Conservation (phyloP, 2,113 vertebrate species). For the Macroglossus sobrinus region DNA sequence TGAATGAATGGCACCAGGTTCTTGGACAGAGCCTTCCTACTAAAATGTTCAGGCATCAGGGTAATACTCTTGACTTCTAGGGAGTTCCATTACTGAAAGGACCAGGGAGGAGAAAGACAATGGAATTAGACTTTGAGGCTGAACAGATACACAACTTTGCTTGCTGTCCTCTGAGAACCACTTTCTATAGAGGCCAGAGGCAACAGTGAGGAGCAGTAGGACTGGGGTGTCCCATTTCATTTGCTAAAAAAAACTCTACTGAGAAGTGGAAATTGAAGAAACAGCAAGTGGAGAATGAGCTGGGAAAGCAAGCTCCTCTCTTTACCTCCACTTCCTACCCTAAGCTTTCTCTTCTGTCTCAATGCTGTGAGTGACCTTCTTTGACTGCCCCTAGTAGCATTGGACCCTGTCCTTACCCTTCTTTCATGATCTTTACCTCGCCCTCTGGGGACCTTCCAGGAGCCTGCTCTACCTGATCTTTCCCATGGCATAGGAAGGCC, state of each 20-base stretch:
- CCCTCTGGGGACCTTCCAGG: neutral
- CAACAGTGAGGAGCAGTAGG: accelerated
- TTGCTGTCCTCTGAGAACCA: accelerated
- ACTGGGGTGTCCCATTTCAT: accelerated
- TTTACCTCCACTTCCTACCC: accelerated
- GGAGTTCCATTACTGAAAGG: neutral
- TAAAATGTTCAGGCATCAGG: neutral
- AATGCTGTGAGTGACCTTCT: neutral
- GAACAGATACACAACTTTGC: accelerated
- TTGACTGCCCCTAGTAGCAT: neutral
- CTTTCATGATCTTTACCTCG: neutral
- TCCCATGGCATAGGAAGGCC: neutral
- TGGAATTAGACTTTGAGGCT: neutral
- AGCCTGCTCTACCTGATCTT: neutral
- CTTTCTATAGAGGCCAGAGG: neutral
- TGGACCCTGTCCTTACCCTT: neutral
- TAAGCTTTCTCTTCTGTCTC: neutral
- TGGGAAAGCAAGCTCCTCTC: accelerated
- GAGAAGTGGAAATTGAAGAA: neutral
- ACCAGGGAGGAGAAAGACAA: neutral
- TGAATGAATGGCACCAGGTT: neutral
- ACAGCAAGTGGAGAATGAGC: neutral
- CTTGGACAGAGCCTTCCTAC: neutral
- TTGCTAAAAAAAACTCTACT: neutral
- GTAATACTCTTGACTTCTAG: neutral